phyloP scores from a whole-genome alignment of 2,888 invertebrate genomes.

The Agonopterix subpropinquella region DNA sequence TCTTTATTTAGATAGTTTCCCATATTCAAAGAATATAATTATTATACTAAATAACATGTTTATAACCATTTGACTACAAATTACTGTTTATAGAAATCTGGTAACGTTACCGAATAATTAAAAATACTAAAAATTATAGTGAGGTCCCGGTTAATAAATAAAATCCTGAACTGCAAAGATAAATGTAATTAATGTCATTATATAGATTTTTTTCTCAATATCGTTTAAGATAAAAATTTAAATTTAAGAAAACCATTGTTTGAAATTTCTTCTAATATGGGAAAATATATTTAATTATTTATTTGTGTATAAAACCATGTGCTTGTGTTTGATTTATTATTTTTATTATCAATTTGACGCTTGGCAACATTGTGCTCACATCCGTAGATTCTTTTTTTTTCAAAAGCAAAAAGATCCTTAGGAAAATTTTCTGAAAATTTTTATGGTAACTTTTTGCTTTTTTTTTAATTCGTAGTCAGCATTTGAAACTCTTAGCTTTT shows the following conservation, averaged over 20 bases:
- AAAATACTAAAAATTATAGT: too few relatives aligned
- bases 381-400: conserved; percentile 22
- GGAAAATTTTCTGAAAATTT: conserved; percentile 17
- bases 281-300: conserved; percentile 10
- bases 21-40: too few relatives aligned
- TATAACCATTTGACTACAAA: too few relatives aligned
- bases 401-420: conserved; percentile 55
- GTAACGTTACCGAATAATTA: too few relatives aligned
- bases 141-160: too few relatives aligned
- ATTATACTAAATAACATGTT: too few relatives aligned
- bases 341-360: conserved; percentile 74
- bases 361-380: conserved; percentile 76
- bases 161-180: too few relatives aligned
- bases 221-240: too few relatives aligned
- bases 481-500: conserved; percentile 52
- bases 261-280: conserved; percentile 6
- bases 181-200: too few relatives aligned
- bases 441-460: conserved; percentile 55
- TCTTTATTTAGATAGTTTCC: too few relatives aligned
- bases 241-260: not conserved
- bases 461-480: conserved; percentile 45
- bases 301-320: conserved; percentile 41
- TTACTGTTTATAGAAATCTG: too few relatives aligned
- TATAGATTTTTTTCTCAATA: too few relatives aligned
- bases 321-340: conserved; percentile 66